A percentile compares a stretch with the other conserved stretches of the same genome.
These are phyloP conservation scores for Opisthograptis luteolata DNA, from an alignment of 2,888 invertebrate species.

Conservation along the genomic window DNA sequence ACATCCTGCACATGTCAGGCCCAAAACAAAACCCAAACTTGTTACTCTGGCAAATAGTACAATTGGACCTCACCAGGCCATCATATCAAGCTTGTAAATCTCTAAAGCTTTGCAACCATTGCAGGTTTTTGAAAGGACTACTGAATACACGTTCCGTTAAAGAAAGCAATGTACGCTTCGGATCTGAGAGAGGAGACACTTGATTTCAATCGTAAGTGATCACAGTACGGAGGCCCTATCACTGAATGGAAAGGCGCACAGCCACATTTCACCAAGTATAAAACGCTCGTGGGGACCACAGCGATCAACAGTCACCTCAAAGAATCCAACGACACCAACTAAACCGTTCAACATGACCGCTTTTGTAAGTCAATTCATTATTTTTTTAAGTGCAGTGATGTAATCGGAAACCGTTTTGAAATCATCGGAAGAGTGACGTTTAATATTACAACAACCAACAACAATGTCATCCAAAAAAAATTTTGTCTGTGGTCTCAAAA, in stretches of 20 bases:
- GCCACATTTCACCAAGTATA: slow-evolving; percentile 81
- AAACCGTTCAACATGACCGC: slow-evolving; percentile 79
- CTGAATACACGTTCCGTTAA: not conserved
- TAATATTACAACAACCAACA: slow-evolving; percentile 8
- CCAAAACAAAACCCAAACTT: slow-evolving; percentile 58
- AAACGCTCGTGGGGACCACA: slow-evolving; percentile 66
- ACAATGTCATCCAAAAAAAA: too few relatives aligned
- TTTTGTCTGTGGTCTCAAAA: slow-evolving; percentile 13
- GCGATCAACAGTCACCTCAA: slow-evolving; percentile 71
- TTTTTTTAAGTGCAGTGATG: slow-evolving; percentile 27
- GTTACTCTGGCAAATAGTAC: slow-evolving; percentile 54
- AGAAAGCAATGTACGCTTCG: slow-evolving; percentile 42
- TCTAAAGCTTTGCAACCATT: slow-evolving; percentile 40
- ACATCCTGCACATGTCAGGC: slow-evolving; percentile 50
- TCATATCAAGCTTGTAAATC: slow-evolving; percentile 25
- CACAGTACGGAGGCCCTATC: slow-evolving; percentile 64
- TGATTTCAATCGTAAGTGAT: slow-evolving; percentile 20
- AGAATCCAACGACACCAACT: slow-evolving; percentile 65
- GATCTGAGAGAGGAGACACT: not conserved
- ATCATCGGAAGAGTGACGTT: slow-evolving; percentile 20
- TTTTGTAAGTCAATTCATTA: slow-evolving; percentile 67
- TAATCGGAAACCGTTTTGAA: slow-evolving; percentile 20
- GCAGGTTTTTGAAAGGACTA: slow-evolving; percentile 9
- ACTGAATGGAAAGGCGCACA: slow-evolving; percentile 76
- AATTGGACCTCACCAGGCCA: slow-evolving; percentile 44